These are phyloP conservation scores for Halcyon senegalensis DNA, from an alignment of 2,113 vertebrate genomes.

Conservation along the genomic window DNA sequence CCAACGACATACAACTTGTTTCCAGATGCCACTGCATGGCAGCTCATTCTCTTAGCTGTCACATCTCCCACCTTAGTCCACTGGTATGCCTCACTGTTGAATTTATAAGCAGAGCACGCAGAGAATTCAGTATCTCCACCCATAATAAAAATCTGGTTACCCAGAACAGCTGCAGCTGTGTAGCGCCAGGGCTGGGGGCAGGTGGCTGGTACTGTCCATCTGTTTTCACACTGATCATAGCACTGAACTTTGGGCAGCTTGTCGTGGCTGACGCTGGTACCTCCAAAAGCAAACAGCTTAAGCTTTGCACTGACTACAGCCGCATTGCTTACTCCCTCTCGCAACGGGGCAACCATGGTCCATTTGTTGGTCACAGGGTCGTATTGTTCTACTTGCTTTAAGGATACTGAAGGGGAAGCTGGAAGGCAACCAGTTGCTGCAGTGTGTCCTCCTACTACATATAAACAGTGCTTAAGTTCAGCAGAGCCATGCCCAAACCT, in stretches of 20 bases:
- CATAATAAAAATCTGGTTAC: slow-evolving; percentile 88
- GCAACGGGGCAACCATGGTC: slow-evolving; percentile 84
- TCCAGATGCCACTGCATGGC: slow-evolving; percentile 84
- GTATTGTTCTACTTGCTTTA: slow-evolving; percentile 86
- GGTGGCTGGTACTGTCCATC: slow-evolving; percentile 84
- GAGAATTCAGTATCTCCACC: slow-evolving; percentile 86
- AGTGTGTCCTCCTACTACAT: slow-evolving; percentile 83
- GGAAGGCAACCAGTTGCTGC: slow-evolving; percentile 84
- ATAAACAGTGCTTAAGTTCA: slow-evolving; percentile 83
- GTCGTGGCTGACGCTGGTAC: slow-evolving; percentile 84
- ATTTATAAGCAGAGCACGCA: slow-evolving; percentile 83
- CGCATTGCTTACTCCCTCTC: slow-evolving; percentile 85
- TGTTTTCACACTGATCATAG: slow-evolving; percentile 84
- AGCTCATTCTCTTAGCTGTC: slow-evolving; percentile 85
- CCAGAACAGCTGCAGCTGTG: slow-evolving; percentile 84
- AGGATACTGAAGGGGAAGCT: slow-evolving; percentile 83
- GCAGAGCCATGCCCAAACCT: slow-evolving; percentile 85
- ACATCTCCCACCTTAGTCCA: slow-evolving; percentile 88
- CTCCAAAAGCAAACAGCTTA: slow-evolving; percentile 85
- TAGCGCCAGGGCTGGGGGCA: slow-evolving; percentile 88
- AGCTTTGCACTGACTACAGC: slow-evolving; percentile 85
- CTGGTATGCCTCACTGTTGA: slow-evolving; percentile 86
- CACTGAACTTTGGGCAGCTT: slow-evolving; percentile 87
- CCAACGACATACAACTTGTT: slow-evolving; percentile 86
- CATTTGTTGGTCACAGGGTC: slow-evolving; percentile 84